A percentile compares a stretch with the other conserved stretches of the same genome.
Evolutionary conservation across 2,888 invertebrate species (phyloP).

Genomic region (Leptogaster cylindrica): DNA sequence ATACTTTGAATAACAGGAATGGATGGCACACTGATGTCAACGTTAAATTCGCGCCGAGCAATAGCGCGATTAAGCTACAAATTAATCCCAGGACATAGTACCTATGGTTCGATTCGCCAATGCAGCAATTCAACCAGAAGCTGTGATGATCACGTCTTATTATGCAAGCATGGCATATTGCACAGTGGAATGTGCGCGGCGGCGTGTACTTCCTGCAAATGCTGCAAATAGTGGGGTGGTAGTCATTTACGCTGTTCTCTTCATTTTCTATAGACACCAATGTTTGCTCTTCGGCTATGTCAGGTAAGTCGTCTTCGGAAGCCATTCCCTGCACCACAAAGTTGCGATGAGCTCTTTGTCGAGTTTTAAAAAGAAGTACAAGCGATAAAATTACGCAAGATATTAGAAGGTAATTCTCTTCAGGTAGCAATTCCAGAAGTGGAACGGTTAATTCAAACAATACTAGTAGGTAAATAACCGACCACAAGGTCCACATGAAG

Average conservation of each 20-base stretch:
- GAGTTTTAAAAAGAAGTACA: constrained; percentile 54
- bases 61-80: constrained; percentile 70
- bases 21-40: constrained; percentile 89
- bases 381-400: constrained; percentile 50
- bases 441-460: constrained; percentile 78
- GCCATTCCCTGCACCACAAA: constrained; percentile 54
- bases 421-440: constrained; percentile 72
- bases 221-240: constrained; percentile 64
- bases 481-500: constrained; percentile 75
- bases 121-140: constrained; percentile 85
- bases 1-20: constrained; percentile 60
- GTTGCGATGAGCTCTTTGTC: constrained; percentile 55
- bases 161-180: constrained; percentile 81
- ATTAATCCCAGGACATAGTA: constrained; percentile 75
- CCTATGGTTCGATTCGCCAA: constrained; percentile 78
- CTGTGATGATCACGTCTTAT: constrained; percentile 80
- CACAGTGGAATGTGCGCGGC: constrained; percentile 80
- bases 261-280: constrained; percentile 54
- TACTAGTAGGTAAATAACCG: constrained; percentile 69
- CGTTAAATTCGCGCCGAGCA: constrained; percentile 80
- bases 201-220: constrained; percentile 68
- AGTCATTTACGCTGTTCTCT: constrained; percentile 51
- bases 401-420: constrained; percentile 69
- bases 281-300: constrained; percentile 56
- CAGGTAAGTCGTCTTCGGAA: constrained; percentile 57